These are phyloP conservation scores for Poecilobothrus nobilitatus DNA, from an alignment of 2,888 invertebrate species.

Conservation along the genomic window DNA sequence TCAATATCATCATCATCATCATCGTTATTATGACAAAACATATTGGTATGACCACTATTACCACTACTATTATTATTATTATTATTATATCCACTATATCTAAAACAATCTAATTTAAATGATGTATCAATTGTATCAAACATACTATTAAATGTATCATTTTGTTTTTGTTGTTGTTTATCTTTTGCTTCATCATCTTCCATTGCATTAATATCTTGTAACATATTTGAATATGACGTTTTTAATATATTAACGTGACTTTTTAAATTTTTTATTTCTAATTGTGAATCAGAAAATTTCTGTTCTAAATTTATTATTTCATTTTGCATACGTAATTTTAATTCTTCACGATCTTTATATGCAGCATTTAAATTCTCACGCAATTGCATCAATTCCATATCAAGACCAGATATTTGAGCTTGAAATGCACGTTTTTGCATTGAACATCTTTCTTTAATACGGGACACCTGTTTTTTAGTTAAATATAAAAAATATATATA, in stretches of 20 bases:
- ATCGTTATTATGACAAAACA: not conserved
- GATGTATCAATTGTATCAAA: too few relatives aligned
- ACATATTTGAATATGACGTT: conserved; percentile 21
- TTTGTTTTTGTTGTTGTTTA: not conserved
- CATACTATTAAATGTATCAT: too few relatives aligned
- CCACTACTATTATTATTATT: too few relatives aligned
- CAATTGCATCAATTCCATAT: conserved; percentile 20
- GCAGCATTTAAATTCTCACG: conserved; percentile 17
- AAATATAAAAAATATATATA: not conserved
- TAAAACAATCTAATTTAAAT: too few relatives aligned
- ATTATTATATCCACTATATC: too few relatives aligned
- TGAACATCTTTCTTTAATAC: conserved; percentile 22
- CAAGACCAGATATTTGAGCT: conserved; percentile 20
- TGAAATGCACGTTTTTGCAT: conserved; percentile 20
- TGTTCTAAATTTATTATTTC: conserved; percentile 20
- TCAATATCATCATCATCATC: conserved; percentile 6
- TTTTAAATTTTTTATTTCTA: conserved; percentile 21
- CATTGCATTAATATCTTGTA: conserved; percentile 14
- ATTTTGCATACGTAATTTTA: conserved; percentile 20
- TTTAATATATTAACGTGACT: conserved; percentile 22
- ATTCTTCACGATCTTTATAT: conserved; percentile 21
- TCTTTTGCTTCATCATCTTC: conserved; percentile 10
- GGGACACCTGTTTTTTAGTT: conserved; percentile 15
- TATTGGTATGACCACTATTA: not conserved
- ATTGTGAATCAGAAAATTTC: conserved; percentile 21